Evolutionary conservation across 2,888 invertebrate genomes (phyloP), one percentile per base, ranked within the genome.

Genomic region (Eilema sororculum): DNA sequence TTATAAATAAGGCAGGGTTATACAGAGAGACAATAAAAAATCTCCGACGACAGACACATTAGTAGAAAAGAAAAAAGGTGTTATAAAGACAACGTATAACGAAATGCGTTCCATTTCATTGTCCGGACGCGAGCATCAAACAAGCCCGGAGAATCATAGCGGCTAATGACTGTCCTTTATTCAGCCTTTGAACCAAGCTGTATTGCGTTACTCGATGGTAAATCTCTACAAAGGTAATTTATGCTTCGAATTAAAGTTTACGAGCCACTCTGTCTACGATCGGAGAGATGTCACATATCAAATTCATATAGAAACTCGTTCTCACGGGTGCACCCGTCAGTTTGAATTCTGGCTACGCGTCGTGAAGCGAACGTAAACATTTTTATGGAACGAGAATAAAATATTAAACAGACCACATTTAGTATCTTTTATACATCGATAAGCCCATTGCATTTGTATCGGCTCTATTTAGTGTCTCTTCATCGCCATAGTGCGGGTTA

Each of bases 241-340:
- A 93, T 92, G 88, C 87, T 81, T 89, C 88, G 87, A 90, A 93
- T 93, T 92, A 90, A 92, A 89, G 73, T 91, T 90, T 90, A 89
- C 90, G 89, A 91, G 90, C 86, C 92, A 86, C 89, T 88, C 87
- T 86, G 92, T 92, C 92, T 93, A 85, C 88, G 86, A 82, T 81
- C 81, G 82, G 79, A 76, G 82, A 82, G 86, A 86, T 89, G 91
- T 90, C 91, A 90, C 91, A 90, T 91, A 91, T 91, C 90, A 91
- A 91, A 91, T 89, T 88, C 86, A 84, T 86, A 84, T 85, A 80
- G 82, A 84, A 88, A 90, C 91, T 80, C 69, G 90, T 91, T 91
- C 87, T 84, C 86, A 86, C 84, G 86, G 84, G 77, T 86, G 88
- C 93, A 92, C 90, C 90, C 91, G 93, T 92, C 91, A 87, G 87